Evolutionary conservation across 2,113 vertebrate genomes (phyloP), one percentile per base, ranked within the genome.

Genomic region (Channa maculata): DNA sequence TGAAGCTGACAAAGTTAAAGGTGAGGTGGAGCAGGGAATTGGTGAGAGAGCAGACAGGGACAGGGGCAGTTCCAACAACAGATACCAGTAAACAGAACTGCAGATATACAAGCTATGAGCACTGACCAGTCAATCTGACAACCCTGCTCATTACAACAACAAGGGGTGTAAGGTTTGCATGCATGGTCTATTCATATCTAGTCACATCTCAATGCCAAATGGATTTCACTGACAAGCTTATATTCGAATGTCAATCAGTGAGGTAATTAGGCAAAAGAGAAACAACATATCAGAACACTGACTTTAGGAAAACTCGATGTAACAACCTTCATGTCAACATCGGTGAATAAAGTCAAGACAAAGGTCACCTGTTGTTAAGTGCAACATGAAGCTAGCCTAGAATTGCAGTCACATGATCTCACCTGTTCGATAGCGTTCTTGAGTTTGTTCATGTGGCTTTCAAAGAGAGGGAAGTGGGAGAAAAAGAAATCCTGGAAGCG

Each of bases 401-500:
- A 39, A n/a, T 46, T 9, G 7, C 11, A 52, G 8, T n/a, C 3
- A 37, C 3, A 50, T 9, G 0, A 2, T 24, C 9, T 77, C 65
- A 99, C 98, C 97, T 99, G 97, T 86, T 99, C 98, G 76, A 98
- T 98, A 71, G 97, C 96, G 66, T 95, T 96, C 93, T 99, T 99
- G 72, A 99, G 94, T 87, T 98, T 98, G 95, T 99, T 99, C 97
- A 99, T 96, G 92, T 99, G 98, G 93, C 97, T 99, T 94, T 99
- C 98, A 90, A 99, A 99, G 34, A 99, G 97, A 51, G 98, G 98
- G 77, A 99, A 99, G 91, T 99, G 98, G 50, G 98, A 99, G 92
- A 99, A 99, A 91, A 99, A 99, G 93, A 98, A 99, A 75, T 98
- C 98, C 59, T 99, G 96, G 90, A 99, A 99, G 91, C 97, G 96